These are phyloP conservation scores for Molanna angustata DNA, from an alignment of 2,888 invertebrate species.

Conservation along the genomic window DNA sequence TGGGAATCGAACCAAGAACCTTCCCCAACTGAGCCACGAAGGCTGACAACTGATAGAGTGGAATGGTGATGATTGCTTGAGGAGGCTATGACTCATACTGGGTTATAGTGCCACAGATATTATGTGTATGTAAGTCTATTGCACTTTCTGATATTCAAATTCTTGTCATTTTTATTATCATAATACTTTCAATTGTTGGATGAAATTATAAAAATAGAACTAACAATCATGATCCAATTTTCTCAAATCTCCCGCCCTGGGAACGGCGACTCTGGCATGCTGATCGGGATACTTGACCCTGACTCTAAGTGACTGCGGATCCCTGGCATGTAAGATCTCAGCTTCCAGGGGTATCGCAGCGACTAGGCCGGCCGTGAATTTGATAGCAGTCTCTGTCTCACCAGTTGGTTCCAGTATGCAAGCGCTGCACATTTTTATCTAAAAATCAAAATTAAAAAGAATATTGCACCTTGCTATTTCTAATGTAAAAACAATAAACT, in stretches of 20 bases:
- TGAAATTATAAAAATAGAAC: no score
- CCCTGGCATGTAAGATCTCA: conserved; percentile 75
- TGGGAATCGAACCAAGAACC: no score
- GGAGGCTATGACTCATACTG: no score
- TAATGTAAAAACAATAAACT: no score
- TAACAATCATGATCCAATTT: conserved; percentile 55
- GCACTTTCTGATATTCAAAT: no score
- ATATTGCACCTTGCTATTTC: no score
- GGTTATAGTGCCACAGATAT: background rate
- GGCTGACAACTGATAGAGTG: no score
- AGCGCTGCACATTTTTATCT: conserved; percentile 78
- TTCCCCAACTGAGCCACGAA: no score
- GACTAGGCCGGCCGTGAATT: conserved; percentile 90
- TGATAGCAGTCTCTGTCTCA: conserved; percentile 72
- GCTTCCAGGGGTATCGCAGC: conserved; percentile 85
- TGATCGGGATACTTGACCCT: conserved; percentile 92
- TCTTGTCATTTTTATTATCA: no score
- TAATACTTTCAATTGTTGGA: no score
- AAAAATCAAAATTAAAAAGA: conserved; percentile 13
- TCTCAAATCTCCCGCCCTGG: conserved; percentile 73
- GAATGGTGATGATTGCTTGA: no score
- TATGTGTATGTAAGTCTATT: no score
- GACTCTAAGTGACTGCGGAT: conserved; percentile 71
- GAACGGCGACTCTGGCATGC: conserved; percentile 78
- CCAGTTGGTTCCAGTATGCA: conserved; percentile 81